phyloP scores from a whole-genome alignment of 1,140 invertebrate species.

The Pseudachorutes palmiensis region DNA sequence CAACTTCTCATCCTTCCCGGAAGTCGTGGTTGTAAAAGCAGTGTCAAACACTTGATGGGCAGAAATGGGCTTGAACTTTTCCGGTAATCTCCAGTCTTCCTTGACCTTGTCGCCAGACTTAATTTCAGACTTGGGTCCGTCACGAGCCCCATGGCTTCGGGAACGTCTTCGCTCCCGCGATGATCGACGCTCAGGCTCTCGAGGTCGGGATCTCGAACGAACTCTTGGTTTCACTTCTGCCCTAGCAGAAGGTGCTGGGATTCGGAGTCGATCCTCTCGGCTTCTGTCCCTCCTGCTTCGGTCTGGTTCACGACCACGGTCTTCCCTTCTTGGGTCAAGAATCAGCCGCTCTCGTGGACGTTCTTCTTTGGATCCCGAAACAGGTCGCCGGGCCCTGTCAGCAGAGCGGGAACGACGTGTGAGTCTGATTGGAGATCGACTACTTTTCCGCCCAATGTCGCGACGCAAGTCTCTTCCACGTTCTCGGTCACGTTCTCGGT shows the following conservation, averaged over 20 bases:
- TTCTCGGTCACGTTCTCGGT: constrained; percentile 21
- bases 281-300: background rate
- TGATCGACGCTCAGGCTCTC: background rate
- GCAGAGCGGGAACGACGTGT: constrained; percentile 4
- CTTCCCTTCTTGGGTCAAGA: constrained; percentile 1
- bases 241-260: no score
- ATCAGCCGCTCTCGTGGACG: no score
- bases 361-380: no score
- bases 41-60: constrained; percentile 2
- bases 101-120: constrained; percentile 23
- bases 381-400: no score
- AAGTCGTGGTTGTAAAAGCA: background rate
- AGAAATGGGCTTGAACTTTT: constrained; percentile 28
- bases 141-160: constrained; percentile 20
- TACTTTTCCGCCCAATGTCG: constrained; percentile 9
- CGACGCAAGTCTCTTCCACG: constrained; percentile 8
- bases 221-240: background rate
- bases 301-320: background rate
- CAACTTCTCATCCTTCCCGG: background rate
- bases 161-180: constrained; percentile 13
- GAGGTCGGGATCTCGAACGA: background rate
- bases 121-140: no score
- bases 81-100: constrained; percentile 23
- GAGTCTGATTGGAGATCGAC: background rate
- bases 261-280: constrained; percentile 1